These are phyloP conservation scores for Philypnodon macrostomus DNA, from an alignment of 2,797 vertebrate genomes.

Conservation along the genomic window DNA sequence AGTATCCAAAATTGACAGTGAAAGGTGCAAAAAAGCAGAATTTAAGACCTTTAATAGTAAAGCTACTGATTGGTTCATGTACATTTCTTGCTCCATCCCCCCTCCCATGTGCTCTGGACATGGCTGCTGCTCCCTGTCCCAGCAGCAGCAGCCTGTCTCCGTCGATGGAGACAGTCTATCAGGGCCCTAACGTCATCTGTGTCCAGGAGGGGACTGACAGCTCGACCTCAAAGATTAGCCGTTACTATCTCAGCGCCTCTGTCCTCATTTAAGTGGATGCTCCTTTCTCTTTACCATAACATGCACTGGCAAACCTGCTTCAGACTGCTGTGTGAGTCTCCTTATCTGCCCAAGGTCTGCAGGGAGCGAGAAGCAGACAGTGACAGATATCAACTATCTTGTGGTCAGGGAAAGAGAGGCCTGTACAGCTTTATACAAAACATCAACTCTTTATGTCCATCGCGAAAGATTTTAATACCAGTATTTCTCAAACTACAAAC, in stretches of 20 bases:
- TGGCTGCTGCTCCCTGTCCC: slow-evolving; percentile 61
- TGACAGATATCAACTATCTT: slow-evolving; percentile 56
- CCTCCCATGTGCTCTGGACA: slow-evolving; percentile 43
- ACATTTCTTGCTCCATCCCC: slow-evolving; percentile 7
- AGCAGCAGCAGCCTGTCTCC: slow-evolving; percentile 61
- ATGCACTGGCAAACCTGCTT: slow-evolving; percentile 43
- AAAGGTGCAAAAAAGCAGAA: no score
- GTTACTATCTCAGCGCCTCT: slow-evolving; percentile 60
- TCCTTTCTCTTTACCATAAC: slow-evolving; percentile 60
- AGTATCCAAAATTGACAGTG: no score
- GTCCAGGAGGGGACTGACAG: slow-evolving; percentile 67
- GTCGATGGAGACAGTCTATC: slow-evolving; percentile 73
- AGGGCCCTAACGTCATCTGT: slow-evolving; percentile 74
- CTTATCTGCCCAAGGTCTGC: slow-evolving; percentile 69
- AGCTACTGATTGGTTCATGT: not conserved
- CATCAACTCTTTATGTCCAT: no score
- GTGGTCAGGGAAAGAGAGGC: slow-evolving; percentile 10
- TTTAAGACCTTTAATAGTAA: no score
- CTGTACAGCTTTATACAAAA: slow-evolving; percentile 34
- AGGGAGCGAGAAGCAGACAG: slow-evolving; percentile 43
- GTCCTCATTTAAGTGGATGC: slow-evolving; percentile 57
- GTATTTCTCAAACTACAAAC: no score
- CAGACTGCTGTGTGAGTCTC: slow-evolving; percentile 50
- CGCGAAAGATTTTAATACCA: no score
- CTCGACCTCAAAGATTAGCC: slow-evolving; percentile 68